phyloP scores from a whole-genome alignment of 2,113 vertebrate genomes.

The Sphyrna mokarran region DNA sequence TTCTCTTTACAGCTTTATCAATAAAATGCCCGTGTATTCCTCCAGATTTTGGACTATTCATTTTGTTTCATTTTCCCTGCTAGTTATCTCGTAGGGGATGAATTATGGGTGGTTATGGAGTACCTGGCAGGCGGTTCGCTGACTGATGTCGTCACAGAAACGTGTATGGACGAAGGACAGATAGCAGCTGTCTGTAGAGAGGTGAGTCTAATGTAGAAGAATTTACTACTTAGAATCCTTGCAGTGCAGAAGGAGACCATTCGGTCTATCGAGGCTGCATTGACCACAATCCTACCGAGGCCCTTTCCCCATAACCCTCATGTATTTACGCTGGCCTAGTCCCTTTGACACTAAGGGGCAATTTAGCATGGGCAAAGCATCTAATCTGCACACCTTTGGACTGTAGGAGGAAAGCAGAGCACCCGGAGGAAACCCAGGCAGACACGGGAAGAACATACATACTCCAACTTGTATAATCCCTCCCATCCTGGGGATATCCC shows the following conservation, averaged over 20 bases:
- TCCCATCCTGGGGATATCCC: neutral
- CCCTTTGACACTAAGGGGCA: too few relatives aligned
- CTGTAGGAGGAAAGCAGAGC: too few relatives aligned
- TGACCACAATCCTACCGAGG: too few relatives aligned
- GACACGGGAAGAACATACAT: too few relatives aligned
- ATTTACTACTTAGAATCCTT: too few relatives aligned
- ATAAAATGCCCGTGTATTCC: neutral
- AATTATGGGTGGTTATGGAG: conserved; percentile 98
- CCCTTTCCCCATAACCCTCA: too few relatives aligned
- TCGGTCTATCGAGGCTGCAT: too few relatives aligned
- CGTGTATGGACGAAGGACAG: conserved; percentile 95
- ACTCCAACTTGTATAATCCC: neutral
- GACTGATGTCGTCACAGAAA: conserved; percentile 91
- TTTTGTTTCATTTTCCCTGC: conserved; percentile 23
- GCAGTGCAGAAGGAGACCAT: too few relatives aligned
- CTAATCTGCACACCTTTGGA: too few relatives aligned
- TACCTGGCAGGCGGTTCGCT: conserved; percentile 92
- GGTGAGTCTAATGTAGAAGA: conserved; percentile 53
- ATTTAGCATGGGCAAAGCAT: too few relatives aligned
- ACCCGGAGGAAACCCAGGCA: too few relatives aligned
- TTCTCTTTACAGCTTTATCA: neutral
- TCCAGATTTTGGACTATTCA: neutral
- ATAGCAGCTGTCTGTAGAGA: conserved; percentile 94
- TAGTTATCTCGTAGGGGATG: conserved; percentile 95
- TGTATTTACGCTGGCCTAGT: too few relatives aligned